Evolutionary conservation across 1,140 invertebrate genomes (phyloP), one percentile per base, ranked within the genome.

Genomic region (Lasaia peninsularis): DNA sequence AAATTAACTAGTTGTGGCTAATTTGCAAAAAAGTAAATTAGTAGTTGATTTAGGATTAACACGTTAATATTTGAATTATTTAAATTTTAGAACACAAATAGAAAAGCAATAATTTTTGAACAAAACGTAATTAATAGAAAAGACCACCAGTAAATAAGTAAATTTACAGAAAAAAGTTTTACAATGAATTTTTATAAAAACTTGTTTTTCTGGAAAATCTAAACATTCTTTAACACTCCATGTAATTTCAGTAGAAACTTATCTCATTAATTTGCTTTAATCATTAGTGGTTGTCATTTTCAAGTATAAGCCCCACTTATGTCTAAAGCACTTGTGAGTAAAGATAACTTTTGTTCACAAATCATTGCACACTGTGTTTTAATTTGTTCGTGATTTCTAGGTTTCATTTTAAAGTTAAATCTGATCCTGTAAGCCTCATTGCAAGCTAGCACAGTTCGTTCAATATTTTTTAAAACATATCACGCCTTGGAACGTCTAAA

Each of bases 401-500:
- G 20, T 20, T n/a, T n/a, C n/a, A 5, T 44, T 44, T 18, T 44
- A 10, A 44, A 18, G 20, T 9, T 10, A 10, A 44, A 20, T 3
- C 40, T 44, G 16, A 44, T 1, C 1, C 5, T 18, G 40, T 44
- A 11, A 44, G 20, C 20, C 10, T 16, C 20, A 16, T 54, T 24
- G 52, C 52, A 28, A 24, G n/a, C 53, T 55, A 54, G 20, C 20
- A 12, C 35, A 12, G 32, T 31, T 54, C 48, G 49, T 60, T 52
- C 37, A 44, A 52, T 58, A 56, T 58, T 65, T 62, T 58, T 58
- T 53, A 61, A 48, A 53, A 86, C 83, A 86, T 86, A 86, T 86
- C 83, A 85, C 78, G 80, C 78, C 81, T 74, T 73, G 75, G 56
- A 67, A 40, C 65, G 59, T 67, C 60, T 57, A 63, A 68, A 73